These are phyloP conservation scores for Pogonophryne albipinna DNA, from an alignment of 2,797 vertebrate species.

Conservation along the genomic window DNA sequence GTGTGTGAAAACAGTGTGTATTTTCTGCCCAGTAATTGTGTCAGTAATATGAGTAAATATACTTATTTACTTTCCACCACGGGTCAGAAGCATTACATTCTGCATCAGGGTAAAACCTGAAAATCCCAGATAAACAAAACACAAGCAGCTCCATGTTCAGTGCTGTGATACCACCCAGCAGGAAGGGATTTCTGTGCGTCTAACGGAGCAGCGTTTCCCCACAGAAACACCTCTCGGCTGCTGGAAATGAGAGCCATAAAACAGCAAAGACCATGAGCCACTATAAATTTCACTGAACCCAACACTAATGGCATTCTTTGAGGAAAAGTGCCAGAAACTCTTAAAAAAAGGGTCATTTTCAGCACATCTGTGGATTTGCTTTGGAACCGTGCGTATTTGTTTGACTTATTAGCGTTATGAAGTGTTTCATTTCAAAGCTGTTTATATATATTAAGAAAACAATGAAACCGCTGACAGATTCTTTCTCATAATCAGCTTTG, in stretches of 20 bases:
- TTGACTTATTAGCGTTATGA: constrained; percentile 39
- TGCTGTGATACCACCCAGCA: not conserved
- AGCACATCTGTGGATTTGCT: constrained; percentile 57
- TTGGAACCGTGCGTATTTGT: constrained; percentile 44
- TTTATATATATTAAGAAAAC: constrained; percentile 28
- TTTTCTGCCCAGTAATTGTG: no score
- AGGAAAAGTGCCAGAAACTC: constrained; percentile 30
- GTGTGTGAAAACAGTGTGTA: no score
- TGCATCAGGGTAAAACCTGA: not conserved
- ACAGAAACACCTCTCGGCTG: constrained; percentile 23
- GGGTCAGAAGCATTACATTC: not conserved
- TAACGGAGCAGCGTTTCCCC: constrained; percentile 11
- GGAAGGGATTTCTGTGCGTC: constrained; percentile 22
- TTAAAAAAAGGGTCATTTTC: constrained; percentile 37
- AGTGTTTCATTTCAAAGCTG: constrained; percentile 57
- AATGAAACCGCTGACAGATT: constrained; percentile 18
- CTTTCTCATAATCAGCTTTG: constrained; percentile 42
- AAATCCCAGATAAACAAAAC: not conserved
- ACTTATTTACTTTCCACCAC: no score
- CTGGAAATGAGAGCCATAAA: constrained; percentile 44
- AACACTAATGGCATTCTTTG: constrained; percentile 37
- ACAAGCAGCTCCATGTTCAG: not conserved
- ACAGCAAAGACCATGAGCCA: constrained; percentile 37
- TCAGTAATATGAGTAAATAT: no score
- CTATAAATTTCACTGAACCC: constrained; percentile 41